Conservation (phyloP, 2,797 vertebrate genomes). For the Sebastes flavidus region DNA sequence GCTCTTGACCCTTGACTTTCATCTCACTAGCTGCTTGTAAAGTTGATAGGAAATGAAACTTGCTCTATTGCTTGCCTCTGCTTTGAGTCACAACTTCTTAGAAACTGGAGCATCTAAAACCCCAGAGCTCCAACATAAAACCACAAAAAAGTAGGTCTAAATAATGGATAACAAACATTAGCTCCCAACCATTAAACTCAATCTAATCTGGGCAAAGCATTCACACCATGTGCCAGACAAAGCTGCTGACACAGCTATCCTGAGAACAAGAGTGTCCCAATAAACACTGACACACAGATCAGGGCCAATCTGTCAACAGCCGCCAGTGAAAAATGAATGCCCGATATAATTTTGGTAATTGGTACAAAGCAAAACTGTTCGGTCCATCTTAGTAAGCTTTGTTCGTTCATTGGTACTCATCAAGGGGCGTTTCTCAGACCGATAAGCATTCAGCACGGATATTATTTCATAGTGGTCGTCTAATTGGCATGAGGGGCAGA, state of each 20-base stretch:
- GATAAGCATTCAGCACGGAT: neutral
- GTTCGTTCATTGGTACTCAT: neutral
- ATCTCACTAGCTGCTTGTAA: neutral
- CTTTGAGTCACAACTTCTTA: neutral
- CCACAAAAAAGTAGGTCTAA: neutral
- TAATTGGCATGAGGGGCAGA: neutral
- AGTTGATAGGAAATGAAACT: slow-evolving; percentile 27
- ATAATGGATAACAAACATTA: neutral
- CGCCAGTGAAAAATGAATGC: neutral
- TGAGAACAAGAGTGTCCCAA: neutral
- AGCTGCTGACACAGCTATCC: neutral
- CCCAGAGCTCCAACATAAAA: neutral
- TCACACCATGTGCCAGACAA: neutral
- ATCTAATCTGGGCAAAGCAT: neutral
- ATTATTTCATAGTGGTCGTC: neutral
- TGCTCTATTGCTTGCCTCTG: neutral
- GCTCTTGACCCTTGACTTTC: neutral
- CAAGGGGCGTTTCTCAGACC: too few species aligned
- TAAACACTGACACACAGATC: neutral
- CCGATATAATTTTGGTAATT: neutral
- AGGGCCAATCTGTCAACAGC: neutral
- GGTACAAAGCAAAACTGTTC: neutral
- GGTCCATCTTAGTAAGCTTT: neutral
- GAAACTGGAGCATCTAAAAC: neutral
- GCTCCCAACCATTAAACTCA: neutral